phyloP scores from a whole-genome alignment of 2,888 invertebrate genomes.

The Melipona beecheii region DNA sequence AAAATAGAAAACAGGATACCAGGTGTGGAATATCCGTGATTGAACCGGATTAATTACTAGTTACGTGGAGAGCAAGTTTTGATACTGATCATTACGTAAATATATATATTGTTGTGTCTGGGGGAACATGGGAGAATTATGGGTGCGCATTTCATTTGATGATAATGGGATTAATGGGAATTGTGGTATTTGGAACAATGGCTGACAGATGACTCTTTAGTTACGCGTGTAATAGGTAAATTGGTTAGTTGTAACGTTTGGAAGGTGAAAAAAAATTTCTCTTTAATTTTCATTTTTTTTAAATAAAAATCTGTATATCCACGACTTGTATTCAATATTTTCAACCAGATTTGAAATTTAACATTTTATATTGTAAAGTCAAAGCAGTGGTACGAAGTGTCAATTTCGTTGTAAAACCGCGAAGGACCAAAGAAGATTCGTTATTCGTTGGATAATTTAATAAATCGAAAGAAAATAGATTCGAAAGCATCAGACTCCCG shows the following conservation, averaged over 20 bases:
- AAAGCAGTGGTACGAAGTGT: background rate
- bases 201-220: background rate
- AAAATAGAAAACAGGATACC: conserved; percentile 21
- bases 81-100: background rate
- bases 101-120: background rate
- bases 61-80: background rate
- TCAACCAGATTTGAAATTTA: background rate
- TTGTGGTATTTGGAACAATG: background rate
- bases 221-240: background rate
- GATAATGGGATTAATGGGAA: background rate
- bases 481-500: background rate
- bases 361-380: background rate
- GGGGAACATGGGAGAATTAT: background rate
- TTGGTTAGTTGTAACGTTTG: background rate
- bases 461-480: background rate
- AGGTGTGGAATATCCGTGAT: conserved; percentile 6
- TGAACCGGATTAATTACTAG: background rate
- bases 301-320: background rate
- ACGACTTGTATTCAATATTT: background rate
- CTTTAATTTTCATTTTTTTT: background rate
- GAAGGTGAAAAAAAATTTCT: background rate
- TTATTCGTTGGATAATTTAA: background rate
- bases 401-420: background rate
- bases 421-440: background rate
- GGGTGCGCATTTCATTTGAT: too few species aligned